Evolutionary conservation across 2,888 invertebrate genomes (phyloP), one percentile per base, ranked within the genome.

Genomic region (Machimus atricapillus): DNA sequence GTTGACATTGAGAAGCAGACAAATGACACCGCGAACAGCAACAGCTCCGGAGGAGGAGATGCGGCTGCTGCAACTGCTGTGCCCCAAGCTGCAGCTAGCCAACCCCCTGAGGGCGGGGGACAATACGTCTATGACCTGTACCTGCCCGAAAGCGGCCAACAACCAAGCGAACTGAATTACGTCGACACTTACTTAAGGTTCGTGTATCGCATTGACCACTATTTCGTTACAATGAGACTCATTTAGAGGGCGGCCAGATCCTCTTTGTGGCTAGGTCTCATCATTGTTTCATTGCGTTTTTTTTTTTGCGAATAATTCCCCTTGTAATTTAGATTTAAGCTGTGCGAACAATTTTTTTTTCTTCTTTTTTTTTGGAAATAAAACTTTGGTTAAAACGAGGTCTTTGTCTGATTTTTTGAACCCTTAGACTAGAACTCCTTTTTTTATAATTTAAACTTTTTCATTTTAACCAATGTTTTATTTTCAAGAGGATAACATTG

Each of bases 41-140:
- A 31, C 43, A 73, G 6, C 14, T 5, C 14, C 14, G 40, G 27
- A 16, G 52, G 23, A 14, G 43, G 14, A 46, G 43, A 9, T 12
- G 43, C 12, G 43, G 43, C 14, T 40, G 2, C 40, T 40, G 43
- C 16, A 4, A 16, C 43, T 9, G n/a, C 8, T 31, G 12, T 27
- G 14, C 34, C 37, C 1, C 79, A 87, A 23, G 34, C 27, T 16
- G 90, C 88, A 88, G 90, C 90, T 14, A 90, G 90, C 31, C 91
- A 92, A 88, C n/a, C 19, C 14, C 9, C 37, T 7, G 73, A 74
- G 40, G 87, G 90, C 89, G 90, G 90, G 46, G 91, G 93, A 73
- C 91, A 92, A 85, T 95, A 93, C 91, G 95, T 95, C 8, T 95
- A 95, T 89, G 95, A 95, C 91, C 92, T 95, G 40, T 95, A 95